Conservation (phyloP, 2,797 vertebrate species). For the Prionace glauca region DNA sequence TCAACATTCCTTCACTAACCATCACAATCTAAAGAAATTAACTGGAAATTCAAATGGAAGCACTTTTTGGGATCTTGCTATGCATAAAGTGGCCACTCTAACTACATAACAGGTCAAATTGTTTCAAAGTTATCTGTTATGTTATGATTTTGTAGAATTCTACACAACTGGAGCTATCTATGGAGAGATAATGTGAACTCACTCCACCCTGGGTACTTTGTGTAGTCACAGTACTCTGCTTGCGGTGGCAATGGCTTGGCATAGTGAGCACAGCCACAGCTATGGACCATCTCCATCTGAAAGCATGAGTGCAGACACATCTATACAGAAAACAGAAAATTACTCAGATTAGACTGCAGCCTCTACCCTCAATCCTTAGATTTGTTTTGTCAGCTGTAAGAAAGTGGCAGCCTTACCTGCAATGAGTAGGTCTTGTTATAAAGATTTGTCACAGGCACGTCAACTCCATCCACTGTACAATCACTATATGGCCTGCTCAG, state of each 20-base stretch:
- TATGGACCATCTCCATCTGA: conserved; percentile 62
- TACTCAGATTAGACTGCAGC: background rate
- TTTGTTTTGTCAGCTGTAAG: background rate
- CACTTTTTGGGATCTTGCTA: background rate
- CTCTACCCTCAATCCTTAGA: too few species aligned
- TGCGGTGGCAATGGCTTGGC: conserved; percentile 54
- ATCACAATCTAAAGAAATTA: background rate
- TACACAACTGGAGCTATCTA: background rate
- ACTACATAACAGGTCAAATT: background rate
- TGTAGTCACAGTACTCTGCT: conserved; percentile 65
- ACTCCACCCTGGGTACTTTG: conserved; percentile 67
- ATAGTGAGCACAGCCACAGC: conserved; percentile 63
- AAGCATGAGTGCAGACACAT: conserved; percentile 71
- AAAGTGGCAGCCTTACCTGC: conserved; percentile 53
- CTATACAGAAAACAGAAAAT: conserved; percentile 46
- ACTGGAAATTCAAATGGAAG: background rate
- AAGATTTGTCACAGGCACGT: conserved; percentile 58
- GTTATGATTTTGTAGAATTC: background rate
- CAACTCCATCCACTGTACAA: conserved; percentile 58
- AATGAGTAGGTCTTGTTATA: conserved; percentile 63
- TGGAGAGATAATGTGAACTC: conserved; percentile 46
- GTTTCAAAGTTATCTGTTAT: background rate
- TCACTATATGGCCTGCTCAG: conserved; percentile 65
- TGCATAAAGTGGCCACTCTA: background rate
- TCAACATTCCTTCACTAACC: background rate